Evolutionary conservation across 1,140 invertebrate genomes (phyloP).

Genomic region (Muscidifurax raptorellus): DNA sequence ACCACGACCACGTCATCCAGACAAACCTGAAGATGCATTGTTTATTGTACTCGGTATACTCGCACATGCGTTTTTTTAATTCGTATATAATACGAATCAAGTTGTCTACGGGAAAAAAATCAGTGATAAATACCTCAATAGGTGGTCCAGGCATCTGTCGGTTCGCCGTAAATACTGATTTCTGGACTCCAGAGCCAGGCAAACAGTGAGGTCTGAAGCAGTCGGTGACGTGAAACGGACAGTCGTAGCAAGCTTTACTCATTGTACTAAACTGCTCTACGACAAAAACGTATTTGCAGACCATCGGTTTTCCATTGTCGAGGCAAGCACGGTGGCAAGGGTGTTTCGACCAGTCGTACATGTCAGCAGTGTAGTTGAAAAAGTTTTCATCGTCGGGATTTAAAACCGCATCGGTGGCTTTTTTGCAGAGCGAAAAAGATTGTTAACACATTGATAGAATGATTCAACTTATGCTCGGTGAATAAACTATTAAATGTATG

Average conservation of each 20-base stretch:
- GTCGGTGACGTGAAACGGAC: constrained; percentile 70
- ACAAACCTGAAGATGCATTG: too few species aligned
- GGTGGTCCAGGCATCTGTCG: constrained; percentile 74
- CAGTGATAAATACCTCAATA: constrained; percentile 66
- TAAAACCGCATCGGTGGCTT: too few species aligned
- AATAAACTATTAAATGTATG: too few species aligned
- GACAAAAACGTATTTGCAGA: constrained; percentile 53
- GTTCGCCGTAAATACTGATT: constrained; percentile 72
- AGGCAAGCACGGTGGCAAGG: constrained; percentile 74
- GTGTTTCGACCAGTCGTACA: constrained; percentile 52
- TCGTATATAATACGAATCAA: too few species aligned
- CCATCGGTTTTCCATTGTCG: constrained; percentile 10
- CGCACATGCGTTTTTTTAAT: too few species aligned
- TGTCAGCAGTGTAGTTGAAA: too few species aligned
- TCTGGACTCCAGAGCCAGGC: constrained; percentile 70
- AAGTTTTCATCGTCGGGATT: too few species aligned
- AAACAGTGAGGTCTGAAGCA: constrained; percentile 74
- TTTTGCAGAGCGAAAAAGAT: too few species aligned
- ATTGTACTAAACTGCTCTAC: constrained; percentile 57
- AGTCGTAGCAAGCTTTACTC: constrained; percentile 71
- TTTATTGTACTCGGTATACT: too few species aligned
- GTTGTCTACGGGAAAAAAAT: too few species aligned
- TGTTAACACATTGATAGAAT: too few species aligned
- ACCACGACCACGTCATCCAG: constrained; percentile 66
- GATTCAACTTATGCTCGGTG: too few species aligned